Evolutionary conservation across 2,888 invertebrate species (phyloP), one percentile per base, ranked within the genome.

Genomic region (Crossocerus cetratus): DNA sequence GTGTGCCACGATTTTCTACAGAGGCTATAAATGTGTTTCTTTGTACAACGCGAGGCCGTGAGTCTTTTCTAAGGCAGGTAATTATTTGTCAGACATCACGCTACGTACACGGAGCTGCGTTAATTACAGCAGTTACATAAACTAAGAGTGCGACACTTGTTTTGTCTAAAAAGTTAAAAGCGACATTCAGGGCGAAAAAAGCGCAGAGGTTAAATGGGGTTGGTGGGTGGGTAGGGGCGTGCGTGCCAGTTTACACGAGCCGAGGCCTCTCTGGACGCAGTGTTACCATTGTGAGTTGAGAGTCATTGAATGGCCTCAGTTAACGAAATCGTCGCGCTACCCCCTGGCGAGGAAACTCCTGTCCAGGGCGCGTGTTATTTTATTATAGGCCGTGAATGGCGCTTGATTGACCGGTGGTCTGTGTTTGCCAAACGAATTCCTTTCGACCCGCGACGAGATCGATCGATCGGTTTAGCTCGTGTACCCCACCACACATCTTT

Each of bases 391-490:
- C 72, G 60, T 85, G 84, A 85, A 85, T 84, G 74, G 82, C 69
- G 80, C 80, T 81, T 85, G 85, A 85, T 85, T 84, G 84, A 83
- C 77, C 81, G 58, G 5, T 63, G 45, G 62, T 76, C 64, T 78
- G 32, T 32, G 79, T 82, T 83, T 83, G 77, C 73, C 72, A 79
- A 77, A 76, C 77, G 76, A 75, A 76, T 76, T 73, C 62, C 71
- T 71, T 77, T 68, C 66, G 69, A 49, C n/a, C 20, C 22, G 18
- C 20, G 23, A 49, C 22, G 64, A 23, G 43, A 63, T 21, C 20
- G 20, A 21, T 21, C 21, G 64, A 22, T 63, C n/a, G n/a, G 8
- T 32, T 11, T 2, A 32, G 8, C 32, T 32, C 32, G 1, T 5
- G 5, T 32, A 8, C 8, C 11, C 8, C 8, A 32, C 8, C 32